Conservation (phyloP, 2,888 invertebrate species). For the Eretmocerus hayati region DNA sequence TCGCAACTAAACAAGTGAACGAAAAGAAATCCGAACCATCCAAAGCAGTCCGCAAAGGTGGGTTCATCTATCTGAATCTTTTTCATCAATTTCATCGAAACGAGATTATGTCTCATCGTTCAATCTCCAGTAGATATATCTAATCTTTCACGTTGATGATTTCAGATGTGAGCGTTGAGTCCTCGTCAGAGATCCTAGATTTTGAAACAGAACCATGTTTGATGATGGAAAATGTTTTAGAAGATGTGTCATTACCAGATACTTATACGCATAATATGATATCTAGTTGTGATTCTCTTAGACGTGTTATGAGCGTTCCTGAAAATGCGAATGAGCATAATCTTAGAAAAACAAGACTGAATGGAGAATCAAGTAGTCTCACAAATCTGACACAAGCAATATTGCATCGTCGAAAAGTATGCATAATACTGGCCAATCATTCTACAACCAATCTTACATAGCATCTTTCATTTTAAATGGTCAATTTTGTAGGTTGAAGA, state of each 20-base stretch:
- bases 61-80: not conserved
- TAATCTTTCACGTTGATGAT: not conserved
- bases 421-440: not conserved
- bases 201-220: conserved; percentile 77
- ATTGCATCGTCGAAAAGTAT: conserved; percentile 59
- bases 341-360: conserved; percentile 29
- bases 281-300: conserved; percentile 53
- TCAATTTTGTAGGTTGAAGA: conserved; percentile 33
- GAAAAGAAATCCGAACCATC: conserved; percentile 34
- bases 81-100: no score
- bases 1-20: conserved; percentile 33
- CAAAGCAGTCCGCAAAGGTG: conserved; percentile 40
- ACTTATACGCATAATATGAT: conserved; percentile 63
- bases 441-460: not conserved
- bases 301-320: conserved; percentile 40
- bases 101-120: not conserved
- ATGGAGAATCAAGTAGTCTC: conserved; percentile 58
- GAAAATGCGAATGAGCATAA: conserved; percentile 37
- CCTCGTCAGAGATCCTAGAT: conserved; percentile 66
- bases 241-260: conserved; percentile 60
- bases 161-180: conserved; percentile 55
- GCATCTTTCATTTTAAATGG: not conserved
- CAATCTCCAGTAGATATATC: not conserved
- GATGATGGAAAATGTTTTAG: conserved; percentile 71
- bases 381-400: conserved; percentile 74